These are phyloP conservation scores for Labrus mixtus DNA, from an alignment of 2,113 vertebrate genomes.

Conservation along the genomic window DNA sequence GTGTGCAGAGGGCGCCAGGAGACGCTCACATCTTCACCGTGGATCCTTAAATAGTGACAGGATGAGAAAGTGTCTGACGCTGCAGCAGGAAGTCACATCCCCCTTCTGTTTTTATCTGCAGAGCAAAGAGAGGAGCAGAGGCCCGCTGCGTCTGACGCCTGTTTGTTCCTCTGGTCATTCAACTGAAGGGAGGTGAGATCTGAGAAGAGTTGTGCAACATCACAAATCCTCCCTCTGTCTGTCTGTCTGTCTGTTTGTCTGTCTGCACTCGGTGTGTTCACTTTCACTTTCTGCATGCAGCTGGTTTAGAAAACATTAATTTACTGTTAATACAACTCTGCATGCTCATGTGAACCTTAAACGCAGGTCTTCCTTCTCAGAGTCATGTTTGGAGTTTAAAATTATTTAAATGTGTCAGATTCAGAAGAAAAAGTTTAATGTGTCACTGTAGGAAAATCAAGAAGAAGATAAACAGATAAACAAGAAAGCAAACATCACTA, in stretches of 20 bases:
- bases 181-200: slow-evolving; percentile 33
- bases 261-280: not conserved
- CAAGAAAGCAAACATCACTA: too few relatives aligned
- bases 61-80: not conserved
- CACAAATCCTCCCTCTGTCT: not conserved
- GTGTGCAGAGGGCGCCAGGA: not conserved
- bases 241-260: not conserved
- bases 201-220: slow-evolving; percentile 43
- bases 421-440: too few relatives aligned
- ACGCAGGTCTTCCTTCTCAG: too few relatives aligned
- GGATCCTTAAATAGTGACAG: not conserved
- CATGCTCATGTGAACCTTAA: too few relatives aligned
- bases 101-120: not conserved
- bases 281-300: not conserved
- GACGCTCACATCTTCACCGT: not conserved
- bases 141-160: not conserved
- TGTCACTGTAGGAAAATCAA: too few relatives aligned
- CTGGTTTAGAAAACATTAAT: not conserved
- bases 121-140: not conserved
- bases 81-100: not conserved
- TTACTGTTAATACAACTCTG: not conserved
- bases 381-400: too few relatives aligned
- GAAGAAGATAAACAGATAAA: too few relatives aligned
- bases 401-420: too few relatives aligned
- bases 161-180: slow-evolving; percentile 66